These are phyloP conservation scores for Drosophila cognata DNA, from an alignment of 2,888 invertebrate species.

Conservation along the genomic window DNA sequence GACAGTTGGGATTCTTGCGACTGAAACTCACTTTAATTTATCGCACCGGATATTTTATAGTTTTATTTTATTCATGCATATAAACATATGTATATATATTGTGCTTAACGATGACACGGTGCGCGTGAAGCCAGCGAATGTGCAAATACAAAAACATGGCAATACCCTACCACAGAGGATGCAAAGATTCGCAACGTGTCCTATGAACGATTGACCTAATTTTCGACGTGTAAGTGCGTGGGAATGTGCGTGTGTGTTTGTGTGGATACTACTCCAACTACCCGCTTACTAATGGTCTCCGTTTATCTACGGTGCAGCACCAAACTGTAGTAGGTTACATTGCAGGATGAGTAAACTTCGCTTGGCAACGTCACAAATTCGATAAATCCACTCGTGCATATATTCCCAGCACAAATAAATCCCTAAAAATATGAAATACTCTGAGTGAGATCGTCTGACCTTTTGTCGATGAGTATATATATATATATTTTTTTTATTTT, in stretches of 20 bases:
- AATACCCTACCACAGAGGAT: conserved; percentile 54
- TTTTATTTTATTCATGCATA: conserved; percentile 21
- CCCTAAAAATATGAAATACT: background rate
- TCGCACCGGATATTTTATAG: conserved; percentile 37
- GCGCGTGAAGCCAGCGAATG: conserved; percentile 9
- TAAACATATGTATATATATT: conserved; percentile 27
- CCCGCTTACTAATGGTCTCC: conserved; percentile 53
- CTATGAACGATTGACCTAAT: conserved; percentile 68
- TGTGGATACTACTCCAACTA: conserved; percentile 10
- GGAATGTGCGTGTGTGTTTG: conserved; percentile 10
- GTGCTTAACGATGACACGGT: conserved; percentile 27
- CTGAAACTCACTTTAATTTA: conserved; percentile 56
- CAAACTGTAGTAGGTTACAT: conserved; percentile 15
- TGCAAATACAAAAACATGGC: conserved; percentile 33
- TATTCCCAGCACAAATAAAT: background rate
- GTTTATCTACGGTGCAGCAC: conserved; percentile 41
- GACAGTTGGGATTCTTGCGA: conserved; percentile 24
- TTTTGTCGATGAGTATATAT: background rate
- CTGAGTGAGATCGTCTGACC: background rate
- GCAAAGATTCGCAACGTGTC: conserved; percentile 43
- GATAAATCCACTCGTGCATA: background rate
- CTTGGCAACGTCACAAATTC: conserved; percentile 13
- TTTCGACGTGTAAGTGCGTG: conserved; percentile 18
- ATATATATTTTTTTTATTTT: background rate
- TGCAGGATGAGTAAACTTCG: conserved; percentile 33